Conservation (phyloP, 2,888 invertebrate genomes). For the Frankliniella intonsa region DNA sequence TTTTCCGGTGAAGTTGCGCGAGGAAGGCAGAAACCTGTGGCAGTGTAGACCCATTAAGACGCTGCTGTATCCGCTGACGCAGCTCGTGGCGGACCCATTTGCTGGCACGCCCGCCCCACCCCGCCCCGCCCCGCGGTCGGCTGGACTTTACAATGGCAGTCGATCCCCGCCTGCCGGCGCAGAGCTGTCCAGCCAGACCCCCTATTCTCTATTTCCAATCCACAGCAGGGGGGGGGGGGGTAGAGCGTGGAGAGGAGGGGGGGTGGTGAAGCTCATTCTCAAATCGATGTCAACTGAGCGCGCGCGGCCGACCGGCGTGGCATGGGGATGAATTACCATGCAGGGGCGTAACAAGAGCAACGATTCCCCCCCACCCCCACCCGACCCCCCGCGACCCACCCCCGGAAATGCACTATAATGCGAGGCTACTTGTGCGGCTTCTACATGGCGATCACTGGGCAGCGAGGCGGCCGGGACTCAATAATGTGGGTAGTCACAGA, state of each 20-base stretch:
- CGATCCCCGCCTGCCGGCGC: no score
- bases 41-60: no score
- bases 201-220: neutral
- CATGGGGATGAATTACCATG: conserved; percentile 16
- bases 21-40: neutral
- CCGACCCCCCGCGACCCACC: conserved; percentile 28
- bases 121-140: neutral
- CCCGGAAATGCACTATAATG: neutral
- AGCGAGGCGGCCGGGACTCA: no score
- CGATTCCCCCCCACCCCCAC: conserved; percentile 31
- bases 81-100: no score
- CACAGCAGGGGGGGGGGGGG: neutral
- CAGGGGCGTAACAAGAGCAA: neutral
- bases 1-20: no score
- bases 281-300: conserved; percentile 24
- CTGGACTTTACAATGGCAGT: neutral
- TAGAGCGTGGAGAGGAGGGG: neutral
- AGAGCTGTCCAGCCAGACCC: neutral
- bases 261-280: neutral
- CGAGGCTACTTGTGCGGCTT: no score
- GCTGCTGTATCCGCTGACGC: no score
- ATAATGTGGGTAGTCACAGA: no score
- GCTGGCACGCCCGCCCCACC: neutral
- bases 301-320: neutral
- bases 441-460: no score